Base-by-base conservation (phyloP, 1,140 invertebrate genomes). In the Homarus americanus region DNA sequence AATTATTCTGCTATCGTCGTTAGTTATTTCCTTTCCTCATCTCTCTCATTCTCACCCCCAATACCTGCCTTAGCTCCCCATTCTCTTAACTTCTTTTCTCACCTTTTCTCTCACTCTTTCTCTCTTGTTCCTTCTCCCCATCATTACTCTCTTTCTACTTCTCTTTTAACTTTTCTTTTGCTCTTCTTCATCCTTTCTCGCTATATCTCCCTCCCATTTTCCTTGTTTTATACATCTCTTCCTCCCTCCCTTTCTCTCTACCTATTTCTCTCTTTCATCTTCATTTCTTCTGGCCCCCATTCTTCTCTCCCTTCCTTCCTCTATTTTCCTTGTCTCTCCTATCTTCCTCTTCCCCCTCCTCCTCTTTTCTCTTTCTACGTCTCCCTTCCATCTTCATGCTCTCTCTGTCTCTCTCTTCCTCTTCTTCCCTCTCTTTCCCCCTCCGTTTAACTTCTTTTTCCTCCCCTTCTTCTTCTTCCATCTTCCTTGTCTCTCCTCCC, bases 331-430 rank as follows among this genome's bases (percentile, higher is more conserved):
- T 34, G 36, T 79, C 76, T 24, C 76, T 44, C 5, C 9, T 44
- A 15, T 38, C 44, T 2, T 49, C 0, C 44, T 49, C 0, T 17
- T 49, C 17, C 17, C 17, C 24, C 58, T 24, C 20, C 15, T 4
- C 24, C 58, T 20, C 2, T 20, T 20, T 17, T 17, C 53, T 49
- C 5, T 49, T 49, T 49, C 44, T 15, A 7, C 66, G 7, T 69
- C n/a, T 24, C 24, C 66, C 24, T 7, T 32, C 32, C 24, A 4
- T 32, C 32, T n/a, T 24, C 24, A 4, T 69, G 5, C 20, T 53
- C 79, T 63, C 41, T 82, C 79, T 63, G 20, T 82, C 78, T 63
- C 79, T 44, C 53, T 53, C 79, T 69, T 24, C 24, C 66, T 69
- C 66, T 69, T 24, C 24, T 24, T n/a, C n/a, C n/a, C n/a, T n/a